Base-by-base conservation (phyloP, 1,140 invertebrate species). In the Dufourea novaeangliae region DNA sequence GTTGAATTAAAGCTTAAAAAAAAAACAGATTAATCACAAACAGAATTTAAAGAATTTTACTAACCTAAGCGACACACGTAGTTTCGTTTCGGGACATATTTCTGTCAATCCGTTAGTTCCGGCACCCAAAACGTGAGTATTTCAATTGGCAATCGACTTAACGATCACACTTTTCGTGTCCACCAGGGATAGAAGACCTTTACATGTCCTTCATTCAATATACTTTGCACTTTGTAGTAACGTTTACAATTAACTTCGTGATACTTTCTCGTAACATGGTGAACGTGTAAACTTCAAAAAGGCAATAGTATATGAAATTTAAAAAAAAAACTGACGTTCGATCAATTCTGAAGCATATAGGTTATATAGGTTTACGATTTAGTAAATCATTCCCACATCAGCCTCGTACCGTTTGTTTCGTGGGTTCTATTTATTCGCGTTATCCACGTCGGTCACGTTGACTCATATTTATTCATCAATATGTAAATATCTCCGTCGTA, bases 391-490 rank as follows among this genome's bases (percentile, higher is more conserved):
- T 3, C 8, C 3, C 3, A 12, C 39, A 12, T 10, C 1, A 11
- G n/a, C n/a, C 5, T 22, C n/a, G n/a, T 50, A 22, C 46, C n/a
- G 14, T 41, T 32, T 27, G 27, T 20, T 46, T 46, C 8, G 12
- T 1, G 4, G 22, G 8, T 57, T 57, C 34, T 2, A 4, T n/a
- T 22, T 17, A 20, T 37, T 69, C 27, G 27, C 50, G 50, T 44
- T 14, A 61, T 11, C 3, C n/a, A 5, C 3, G 14, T 6, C 50
- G 3, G 0, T 37, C 8, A n/a, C 25, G 6, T 27, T 27, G 34
- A 8, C 32, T 68, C 22, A n/a, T 63, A 11, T 37, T 73, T 73
- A 64, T 64, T 52, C 25, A 41, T 34, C 12, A 34, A 11, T 2
- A 0, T n/a, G 17, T 20, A 25, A 27, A 29, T 8, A 29, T 25